Conservation (phyloP, 2,797 vertebrate species). For the Periparus ater region DNA sequence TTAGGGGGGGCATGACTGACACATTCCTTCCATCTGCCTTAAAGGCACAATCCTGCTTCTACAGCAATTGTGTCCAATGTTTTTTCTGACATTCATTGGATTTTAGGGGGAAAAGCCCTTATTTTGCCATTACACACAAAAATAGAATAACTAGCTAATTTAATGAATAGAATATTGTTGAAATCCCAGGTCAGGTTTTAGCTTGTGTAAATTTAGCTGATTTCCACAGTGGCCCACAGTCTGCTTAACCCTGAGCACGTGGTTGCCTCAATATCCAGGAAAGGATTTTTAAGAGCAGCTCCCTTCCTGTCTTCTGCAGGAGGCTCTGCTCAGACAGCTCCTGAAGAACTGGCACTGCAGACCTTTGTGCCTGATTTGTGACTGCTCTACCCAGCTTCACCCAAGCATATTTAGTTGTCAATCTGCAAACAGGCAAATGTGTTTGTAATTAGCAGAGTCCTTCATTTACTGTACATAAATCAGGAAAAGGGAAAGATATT, state of each 20-base stretch:
- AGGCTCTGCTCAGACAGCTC: not conserved
- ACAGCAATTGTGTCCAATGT: not conserved
- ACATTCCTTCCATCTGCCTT: constrained; percentile 18
- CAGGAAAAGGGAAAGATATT: constrained; percentile 32
- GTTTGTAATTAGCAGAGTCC: constrained; percentile 30
- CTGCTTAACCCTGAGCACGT: not conserved
- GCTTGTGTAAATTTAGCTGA: not conserved
- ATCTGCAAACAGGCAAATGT: not conserved
- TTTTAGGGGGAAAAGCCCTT: not conserved
- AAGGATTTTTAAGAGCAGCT: not conserved
- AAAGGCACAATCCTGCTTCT: constrained; percentile 13
- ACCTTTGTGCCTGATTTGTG: not conserved
- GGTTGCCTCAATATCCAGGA: not conserved
- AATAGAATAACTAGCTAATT: not conserved
- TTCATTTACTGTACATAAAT: constrained; percentile 46
- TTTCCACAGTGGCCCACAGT: not conserved
- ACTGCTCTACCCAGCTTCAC: not conserved
- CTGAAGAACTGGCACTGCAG: not conserved
- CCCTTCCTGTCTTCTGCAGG: not conserved
- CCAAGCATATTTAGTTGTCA: not conserved
- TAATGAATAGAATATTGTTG: not conserved
- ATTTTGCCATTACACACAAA: not conserved
- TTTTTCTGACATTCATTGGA: not conserved
- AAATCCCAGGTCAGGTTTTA: not conserved
- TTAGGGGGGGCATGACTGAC: constrained; percentile 1